These are phyloP conservation scores for Palaemon carinicauda DNA, from an alignment of 1,140 invertebrate genomes.

Conservation along the genomic window DNA sequence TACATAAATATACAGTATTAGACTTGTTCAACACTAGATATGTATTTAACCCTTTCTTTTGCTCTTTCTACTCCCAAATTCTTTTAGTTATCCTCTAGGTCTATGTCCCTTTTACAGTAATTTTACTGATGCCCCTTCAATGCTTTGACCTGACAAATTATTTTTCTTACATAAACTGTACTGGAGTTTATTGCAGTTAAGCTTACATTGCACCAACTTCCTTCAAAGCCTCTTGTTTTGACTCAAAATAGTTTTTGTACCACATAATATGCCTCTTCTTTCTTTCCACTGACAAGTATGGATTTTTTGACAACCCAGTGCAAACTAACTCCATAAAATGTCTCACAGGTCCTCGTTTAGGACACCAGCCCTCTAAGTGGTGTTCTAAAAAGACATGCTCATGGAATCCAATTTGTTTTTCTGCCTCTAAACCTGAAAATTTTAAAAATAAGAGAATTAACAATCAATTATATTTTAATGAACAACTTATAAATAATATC, in stretches of 20 bases:
- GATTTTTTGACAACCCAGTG: slow-evolving; percentile 93
- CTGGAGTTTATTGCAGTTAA: neutral
- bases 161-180: no score
- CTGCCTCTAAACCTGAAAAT: slow-evolving; percentile 77
- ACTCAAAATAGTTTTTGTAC: slow-evolving; percentile 87
- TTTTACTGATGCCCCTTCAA: no score
- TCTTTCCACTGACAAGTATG: slow-evolving; percentile 85
- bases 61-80: neutral
- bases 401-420: slow-evolving; percentile 82
- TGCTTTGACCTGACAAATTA: neutral
- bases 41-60: no score
- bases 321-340: slow-evolving; percentile 98
- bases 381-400: slow-evolving; percentile 93
- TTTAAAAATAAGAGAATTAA: neutral
- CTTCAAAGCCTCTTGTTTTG: slow-evolving; percentile 51
- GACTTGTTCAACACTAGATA: no score
- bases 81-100: no score
- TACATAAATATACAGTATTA: no score
- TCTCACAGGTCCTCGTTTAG: slow-evolving; percentile 83
- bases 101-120: no score
- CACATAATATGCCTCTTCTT: slow-evolving; percentile 91
- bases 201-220: slow-evolving; percentile 57
- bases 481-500: no score
- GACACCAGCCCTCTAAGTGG: slow-evolving; percentile 88
- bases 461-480: no score